Percentiles rank a stretch among this genome's conserved stretches.
Evolutionary conservation across 64 coral and sea anemone species (phyloP).

Genomic region (Montipora sp.): DNA sequence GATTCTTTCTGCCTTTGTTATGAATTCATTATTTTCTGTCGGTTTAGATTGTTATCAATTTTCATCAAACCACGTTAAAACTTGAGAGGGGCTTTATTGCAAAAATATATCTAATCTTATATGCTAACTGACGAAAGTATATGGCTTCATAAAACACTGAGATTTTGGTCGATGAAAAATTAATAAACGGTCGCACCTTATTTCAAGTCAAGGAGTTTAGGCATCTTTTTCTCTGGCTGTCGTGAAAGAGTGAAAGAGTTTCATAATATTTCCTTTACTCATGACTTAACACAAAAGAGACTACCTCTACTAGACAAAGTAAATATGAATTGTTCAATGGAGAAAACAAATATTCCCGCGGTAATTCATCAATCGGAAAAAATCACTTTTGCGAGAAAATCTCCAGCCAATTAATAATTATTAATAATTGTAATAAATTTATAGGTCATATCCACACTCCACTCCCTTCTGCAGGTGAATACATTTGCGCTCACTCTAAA

Average conservation of each 20-base stretch:
- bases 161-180: neutral
- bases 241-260: neutral
- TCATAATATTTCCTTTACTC: neutral
- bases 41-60: slow-evolving; percentile 3
- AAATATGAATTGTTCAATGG: too few species aligned
- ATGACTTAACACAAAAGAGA: slow-evolving; percentile 9
- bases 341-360: neutral
- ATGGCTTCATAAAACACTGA: neutral
- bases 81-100: neutral
- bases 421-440: too few species aligned
- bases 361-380: neutral
- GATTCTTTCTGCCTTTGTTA: neutral
- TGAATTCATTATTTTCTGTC: slow-evolving; percentile 19
- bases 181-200: neutral
- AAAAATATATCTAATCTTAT: neutral
- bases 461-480: too few species aligned
- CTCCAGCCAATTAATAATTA: too few species aligned
- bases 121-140: neutral
- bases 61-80: slow-evolving; percentile 4
- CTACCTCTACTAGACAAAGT: neutral
- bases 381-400: too few species aligned
- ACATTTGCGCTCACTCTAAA: too few species aligned
- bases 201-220: neutral
- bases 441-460: too few species aligned
- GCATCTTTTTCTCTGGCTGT: neutral